Base-by-base conservation (phyloP, 2,888 invertebrate species). In the Phoenoteleia sp. region DNA sequence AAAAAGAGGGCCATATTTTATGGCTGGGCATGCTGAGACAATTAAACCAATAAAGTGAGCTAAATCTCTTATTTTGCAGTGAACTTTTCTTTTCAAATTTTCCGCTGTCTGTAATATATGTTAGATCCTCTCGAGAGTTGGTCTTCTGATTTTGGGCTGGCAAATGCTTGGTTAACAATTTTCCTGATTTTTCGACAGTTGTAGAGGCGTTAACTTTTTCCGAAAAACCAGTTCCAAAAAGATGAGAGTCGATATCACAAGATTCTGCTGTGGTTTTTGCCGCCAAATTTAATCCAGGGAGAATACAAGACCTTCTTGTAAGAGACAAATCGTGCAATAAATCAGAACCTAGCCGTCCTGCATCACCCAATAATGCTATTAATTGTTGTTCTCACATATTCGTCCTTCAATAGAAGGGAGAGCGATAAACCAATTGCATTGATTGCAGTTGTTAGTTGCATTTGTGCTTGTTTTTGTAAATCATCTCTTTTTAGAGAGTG, bases 21-120 rank as follows among this genome's bases (percentile, higher is more conserved):
- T 23, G 4, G 79, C 85, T 21, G 56, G 79, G 23, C 84, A 86
- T 13, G 62, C 64, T 15, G 71, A 29, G 3, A 56, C 71, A 7
- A 86, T 25, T 21, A 27, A 76, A 9, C 81, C 79, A 15, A 79
- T 56, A 9, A 67, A 71, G 9, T 56, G 19, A 7, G 81, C 71
- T 21, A 86, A 80, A 1, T 79, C 77, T 33, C 72, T 33, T 11
- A 84, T 84, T 11, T 27, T 81, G 47, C 80, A 84, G n/a, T n/a
- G n/a, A n/a, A n/a, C n/a, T n/a, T n/a, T n/a, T n/a, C n/a, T n/a
- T n/a, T n/a, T n/a, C n/a, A n/a, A n/a, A n/a, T n/a, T n/a, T n/a
- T n/a, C n/a, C n/a, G n/a, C n/a, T n/a, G n/a, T n/a, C n/a, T n/a
- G n/a, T n/a, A n/a, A n/a, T n/a, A n/a, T n/a, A n/a, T n/a, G n/a